A percentile compares a stretch with the other conserved stretches of the same genome.
phyloP scores from a whole-genome alignment of 2,113 vertebrate species.

The Lepus timidus region DNA sequence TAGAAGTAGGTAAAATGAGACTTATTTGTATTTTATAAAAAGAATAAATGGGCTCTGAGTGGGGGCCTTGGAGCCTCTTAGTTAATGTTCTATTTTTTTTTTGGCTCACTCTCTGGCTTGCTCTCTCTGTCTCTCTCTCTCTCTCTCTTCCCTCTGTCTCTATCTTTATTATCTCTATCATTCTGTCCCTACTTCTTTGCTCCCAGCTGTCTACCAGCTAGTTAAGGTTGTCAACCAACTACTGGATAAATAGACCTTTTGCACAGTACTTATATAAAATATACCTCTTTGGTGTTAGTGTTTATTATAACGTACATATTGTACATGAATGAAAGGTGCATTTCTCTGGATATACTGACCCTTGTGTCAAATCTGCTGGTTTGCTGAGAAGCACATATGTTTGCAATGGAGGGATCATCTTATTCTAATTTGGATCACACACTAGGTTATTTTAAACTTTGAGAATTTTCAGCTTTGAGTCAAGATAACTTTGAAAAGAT shows the following conservation, averaged over 20 bases:
- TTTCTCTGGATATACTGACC: background rate
- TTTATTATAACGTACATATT: constrained; percentile 37
- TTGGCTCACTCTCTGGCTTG: background rate
- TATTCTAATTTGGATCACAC: background rate
- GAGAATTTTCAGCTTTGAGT: constrained; percentile 58
- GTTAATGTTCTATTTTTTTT: constrained; percentile 27
- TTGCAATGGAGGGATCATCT: constrained; percentile 9
- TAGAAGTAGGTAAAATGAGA: constrained; percentile 40
- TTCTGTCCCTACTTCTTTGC: constrained; percentile 41
- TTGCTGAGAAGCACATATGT: constrained; percentile 31
- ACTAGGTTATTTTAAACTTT: constrained; percentile 53
- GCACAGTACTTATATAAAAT: constrained; percentile 60
- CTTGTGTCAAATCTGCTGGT: constrained; percentile 2
- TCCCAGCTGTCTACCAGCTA: constrained; percentile 42
- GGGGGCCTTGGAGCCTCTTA: background rate
- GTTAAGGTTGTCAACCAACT: constrained; percentile 12
- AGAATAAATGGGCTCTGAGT: constrained; percentile 24
- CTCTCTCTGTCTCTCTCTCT: background rate
- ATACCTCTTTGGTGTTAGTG: background rate
- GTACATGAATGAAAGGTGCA: background rate
- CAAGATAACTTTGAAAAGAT: constrained; percentile 48
- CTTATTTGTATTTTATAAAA: constrained; percentile 35
- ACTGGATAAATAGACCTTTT: constrained; percentile 45
- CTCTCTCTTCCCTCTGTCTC: background rate
- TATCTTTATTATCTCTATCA: background rate